Conservation (phyloP, 2,113 vertebrate genomes). For the Scartelaos histophorus region DNA sequence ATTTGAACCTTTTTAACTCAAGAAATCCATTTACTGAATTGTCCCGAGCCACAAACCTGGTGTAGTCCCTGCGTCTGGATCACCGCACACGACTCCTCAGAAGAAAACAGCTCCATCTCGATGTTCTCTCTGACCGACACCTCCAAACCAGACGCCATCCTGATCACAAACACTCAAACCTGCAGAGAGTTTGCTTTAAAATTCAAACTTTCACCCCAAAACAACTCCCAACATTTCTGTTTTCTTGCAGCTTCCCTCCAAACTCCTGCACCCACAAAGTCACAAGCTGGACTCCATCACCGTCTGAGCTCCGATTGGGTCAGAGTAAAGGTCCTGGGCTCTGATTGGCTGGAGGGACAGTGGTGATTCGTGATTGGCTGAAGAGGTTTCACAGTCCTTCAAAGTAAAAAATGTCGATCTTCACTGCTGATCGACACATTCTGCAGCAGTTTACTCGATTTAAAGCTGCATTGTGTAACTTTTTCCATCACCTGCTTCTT, state of each 20-base stretch:
- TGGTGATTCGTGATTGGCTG: background rate
- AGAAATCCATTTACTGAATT: too few relatives aligned
- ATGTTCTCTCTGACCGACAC: constrained; percentile 56
- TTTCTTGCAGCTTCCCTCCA: background rate
- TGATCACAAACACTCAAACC: background rate
- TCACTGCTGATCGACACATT: too few relatives aligned
- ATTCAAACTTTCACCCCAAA: background rate
- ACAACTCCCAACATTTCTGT: background rate
- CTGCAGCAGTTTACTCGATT: too few relatives aligned
- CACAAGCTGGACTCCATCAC: constrained; percentile 52
- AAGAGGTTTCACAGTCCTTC: background rate
- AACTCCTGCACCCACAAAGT: constrained; percentile 39
- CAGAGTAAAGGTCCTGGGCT: background rate
- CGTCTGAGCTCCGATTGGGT: constrained; percentile 32
- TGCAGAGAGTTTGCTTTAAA: background rate
- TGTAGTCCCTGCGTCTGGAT: constrained; percentile 3
- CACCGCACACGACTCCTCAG: constrained; percentile 24
- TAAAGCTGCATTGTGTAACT: too few relatives aligned
- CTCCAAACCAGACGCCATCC: constrained; percentile 19
- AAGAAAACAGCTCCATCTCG: constrained; percentile 64
- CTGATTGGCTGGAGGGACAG: background rate
- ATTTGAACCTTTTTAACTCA: too few relatives aligned
- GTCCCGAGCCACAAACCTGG: background rate
- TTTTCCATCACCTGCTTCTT: too few relatives aligned
- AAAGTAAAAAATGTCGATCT: too few relatives aligned